Base-by-base conservation (phyloP, 2,888 invertebrate genomes). In the Emmelina monodactyla region DNA sequence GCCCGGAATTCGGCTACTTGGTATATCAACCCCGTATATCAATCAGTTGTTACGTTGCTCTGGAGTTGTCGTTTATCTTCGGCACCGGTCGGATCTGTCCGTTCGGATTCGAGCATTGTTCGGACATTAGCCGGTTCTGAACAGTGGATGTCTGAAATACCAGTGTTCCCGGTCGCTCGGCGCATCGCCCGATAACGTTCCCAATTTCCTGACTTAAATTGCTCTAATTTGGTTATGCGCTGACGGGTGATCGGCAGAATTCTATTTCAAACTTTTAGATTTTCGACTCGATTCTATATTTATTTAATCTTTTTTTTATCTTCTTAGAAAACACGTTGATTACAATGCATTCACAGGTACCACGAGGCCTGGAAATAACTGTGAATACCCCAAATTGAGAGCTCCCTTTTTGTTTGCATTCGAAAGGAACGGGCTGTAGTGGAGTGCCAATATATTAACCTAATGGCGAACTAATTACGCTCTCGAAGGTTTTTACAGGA, bases 141-240 rank as follows among this genome's bases (percentile, higher is more conserved):
- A 66, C 67, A 59, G 63, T 73, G 64, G 69, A 75, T 75, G 64
- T 71, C 66, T 70, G 66, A 70, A 76, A 76, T 76, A 59, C 75
- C 71, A 64, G 59, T 66, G 66, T 65, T 63, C 65, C 57, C 53
- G 62, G 62, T 55, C 64, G 67, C 64, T 63, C 55, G 53, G 62
- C 55, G 65, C 65, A 67, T 53, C 62, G 62, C 61, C 64, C 69
- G 73, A 73, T 76, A 75, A 66, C 67, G 65, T 66, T 76, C 69
- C 73, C 79, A 76, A 79, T 78, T 78, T 78, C 79, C 78, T 72
- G 76, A 72, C 72, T 73, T 71, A 76, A 76, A 78, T 79, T 78
- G 75, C 70, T 72, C 72, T 76, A 79, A 79, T 78, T 79, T 69
- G 69, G 72, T 73, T 75, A 73, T 73, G 64, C 60, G 58, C 66